Base-by-base conservation (phyloP, 2,113 vertebrate genomes). In the Ictalurus furcatus region DNA sequence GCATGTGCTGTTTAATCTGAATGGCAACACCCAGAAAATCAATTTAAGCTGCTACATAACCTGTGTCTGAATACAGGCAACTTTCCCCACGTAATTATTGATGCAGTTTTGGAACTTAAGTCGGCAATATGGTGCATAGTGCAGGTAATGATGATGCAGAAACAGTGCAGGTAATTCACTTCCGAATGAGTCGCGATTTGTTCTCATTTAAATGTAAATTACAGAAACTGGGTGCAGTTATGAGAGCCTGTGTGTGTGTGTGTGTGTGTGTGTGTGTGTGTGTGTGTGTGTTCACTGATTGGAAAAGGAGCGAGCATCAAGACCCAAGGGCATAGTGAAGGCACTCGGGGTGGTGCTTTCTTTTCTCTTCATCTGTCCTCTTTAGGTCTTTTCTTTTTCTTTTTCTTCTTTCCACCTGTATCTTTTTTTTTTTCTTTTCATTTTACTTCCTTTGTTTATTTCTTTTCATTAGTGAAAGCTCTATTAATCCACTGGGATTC, bases 161-260 rank as follows among this genome's bases (percentile, higher is more conserved):
- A 67, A 85, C n/a, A 56, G 82, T 89, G 44, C 65, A 85, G 84
- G 65, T 85, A 56, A 85, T 85, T 85, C 48, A 17, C 44, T 71
- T 71, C 37, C 4, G 65, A 54, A 85, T 71, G n/a, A 44, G 21
- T 65, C 59, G 1, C 8, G 52, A 91, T 89, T 90, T 61, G 56
- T 86, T 88, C 87, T 90, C 83, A 93, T 93, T 91, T 90, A 91
- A 93, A 92, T 92, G 90, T 88, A 90, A 93, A 92, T 93, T 69
- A 74, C 85, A 67, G 2, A 58, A 73, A 30, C 25, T 40, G 88
- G 88, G 83, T 56, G 85, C 7, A 89, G 84, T 85, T 86, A 79
- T 78, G 52, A 54, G 73, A 65, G 21, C 65, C 83, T 52, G 25
- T 76, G 71, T 59, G 71, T 78, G 37, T 44, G 54, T 63, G 37